Evolutionary conservation across 2,797 vertebrate genomes (phyloP), one percentile per base, ranked within the genome.

Genomic region (Echeneis naucrates): DNA sequence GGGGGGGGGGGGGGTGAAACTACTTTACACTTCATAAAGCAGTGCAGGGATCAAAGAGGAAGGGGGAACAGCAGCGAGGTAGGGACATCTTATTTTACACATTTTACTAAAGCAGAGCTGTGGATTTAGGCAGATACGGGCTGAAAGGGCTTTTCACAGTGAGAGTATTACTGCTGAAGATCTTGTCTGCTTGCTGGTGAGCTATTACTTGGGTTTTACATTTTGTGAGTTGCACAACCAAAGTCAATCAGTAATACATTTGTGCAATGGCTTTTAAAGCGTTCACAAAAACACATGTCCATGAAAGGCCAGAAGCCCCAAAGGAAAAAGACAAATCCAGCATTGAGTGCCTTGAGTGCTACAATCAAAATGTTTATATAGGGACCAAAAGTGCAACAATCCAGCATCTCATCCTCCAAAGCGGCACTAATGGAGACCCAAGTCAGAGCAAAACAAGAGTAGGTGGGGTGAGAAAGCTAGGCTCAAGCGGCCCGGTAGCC

Each of bases 311-410:
- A 42, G 78, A 54, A n/a, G 40, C 24, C 50, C 68, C 77, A 19
- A 93, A 72, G 89, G 88, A 91, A 65, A 94, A 86, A 73, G 83
- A 89, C 68, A 92, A 89, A 80, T 87, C 54, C 48, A 50, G 64
- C 60, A 90, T 94, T 45, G 85, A 86, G 21, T 93, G 93, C 59
- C 40, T 93, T 4, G 92, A 93, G 75, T 87, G 84, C 64, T 92
- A 65, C 48, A 86, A 85, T 45, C 72, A 35, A 67, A 93, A 93
- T 72, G 38, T 94, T 24, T 94, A 94, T 12, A 56, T 93, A 4
- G 93, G 90, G 40, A 89, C 82, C 33, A 91, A 78, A 85, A 82
- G 90, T 63, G 87, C 87, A 58, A 68, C 80, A 24, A 67, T 94
- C n/a, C 90, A 88, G 56, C 90, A 92, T 54, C 82, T 92, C 5